phyloP scores from a whole-genome alignment of 2,113 vertebrate species.

The Heptranchias perlo region DNA sequence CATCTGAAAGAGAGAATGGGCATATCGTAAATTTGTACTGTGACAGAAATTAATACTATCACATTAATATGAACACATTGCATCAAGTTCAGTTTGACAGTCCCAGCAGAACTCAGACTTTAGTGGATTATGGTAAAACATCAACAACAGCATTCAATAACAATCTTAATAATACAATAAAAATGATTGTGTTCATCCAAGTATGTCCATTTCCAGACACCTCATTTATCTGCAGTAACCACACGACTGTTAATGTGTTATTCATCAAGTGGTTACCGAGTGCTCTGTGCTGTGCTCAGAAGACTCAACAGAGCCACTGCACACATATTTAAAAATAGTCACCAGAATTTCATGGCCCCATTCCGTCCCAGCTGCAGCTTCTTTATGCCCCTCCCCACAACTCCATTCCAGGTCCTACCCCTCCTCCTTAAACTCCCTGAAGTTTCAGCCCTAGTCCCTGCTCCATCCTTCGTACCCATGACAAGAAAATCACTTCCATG shows the following conservation, averaged over 20 bases:
- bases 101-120: not conserved
- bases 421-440: not conserved
- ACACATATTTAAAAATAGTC: not conserved
- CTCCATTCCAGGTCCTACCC: not conserved
- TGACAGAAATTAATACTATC: not conserved
- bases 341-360: not conserved
- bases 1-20: slow-evolving; percentile 58
- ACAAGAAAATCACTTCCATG: not conserved
- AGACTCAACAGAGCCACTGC: not conserved
- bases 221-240: not conserved
- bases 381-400: not conserved
- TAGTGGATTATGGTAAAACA: not conserved
- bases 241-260: not conserved
- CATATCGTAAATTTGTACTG: not conserved
- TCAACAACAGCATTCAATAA: not conserved
- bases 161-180: not conserved
- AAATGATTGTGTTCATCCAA: not conserved
- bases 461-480: not conserved
- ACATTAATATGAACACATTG: not conserved
- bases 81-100: not conserved
- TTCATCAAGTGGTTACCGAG: not conserved
- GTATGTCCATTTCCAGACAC: not conserved
- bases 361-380: not conserved
- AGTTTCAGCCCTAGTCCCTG: not conserved
- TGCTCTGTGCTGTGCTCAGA: not conserved